Evolutionary conservation across 2,797 vertebrate species (phyloP).

Genomic region (Ptychobarbus kaznakovi): DNA sequence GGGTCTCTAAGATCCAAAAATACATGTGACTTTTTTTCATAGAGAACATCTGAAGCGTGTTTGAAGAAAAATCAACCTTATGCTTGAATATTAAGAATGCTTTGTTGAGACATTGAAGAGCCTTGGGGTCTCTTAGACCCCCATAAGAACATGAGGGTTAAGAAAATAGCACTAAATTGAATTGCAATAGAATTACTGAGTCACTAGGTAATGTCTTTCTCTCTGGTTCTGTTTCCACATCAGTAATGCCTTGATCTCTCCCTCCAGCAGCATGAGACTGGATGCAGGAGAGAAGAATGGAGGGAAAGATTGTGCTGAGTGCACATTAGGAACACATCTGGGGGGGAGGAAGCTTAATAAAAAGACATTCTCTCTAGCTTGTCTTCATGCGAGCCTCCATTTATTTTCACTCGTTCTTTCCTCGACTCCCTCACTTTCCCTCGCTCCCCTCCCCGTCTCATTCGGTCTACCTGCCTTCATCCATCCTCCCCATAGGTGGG

Average conservation of each 20-base stretch:
- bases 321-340: constrained; percentile 57
- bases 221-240: constrained; percentile 36
- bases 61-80: not conserved
- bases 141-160: not conserved
- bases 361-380: constrained; percentile 52
- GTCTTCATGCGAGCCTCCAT: constrained; percentile 29
- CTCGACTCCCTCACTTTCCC: constrained; percentile 29
- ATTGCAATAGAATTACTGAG: constrained; percentile 36
- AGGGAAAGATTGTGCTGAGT: constrained; percentile 56
- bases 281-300: constrained; percentile 22
- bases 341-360: constrained; percentile 56
- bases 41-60: not conserved
- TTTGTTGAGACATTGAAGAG: constrained; percentile 5
- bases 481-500: constrained; percentile 57
- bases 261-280: constrained; percentile 24
- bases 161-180: not conserved
- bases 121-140: not conserved
- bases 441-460: constrained; percentile 42
- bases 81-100: not conserved
- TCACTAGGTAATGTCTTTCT: constrained; percentile 11
- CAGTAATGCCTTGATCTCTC: constrained; percentile 33
- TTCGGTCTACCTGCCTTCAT: constrained; percentile 54
- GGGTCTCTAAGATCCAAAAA: not conserved
- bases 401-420: constrained; percentile 45
- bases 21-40: not conserved